Percentiles rank a stretch among this genome's conserved stretches.
These are phyloP conservation scores for Sminthurides bifidus DNA, from an alignment of 1,140 invertebrate genomes.

Conservation along the genomic window DNA sequence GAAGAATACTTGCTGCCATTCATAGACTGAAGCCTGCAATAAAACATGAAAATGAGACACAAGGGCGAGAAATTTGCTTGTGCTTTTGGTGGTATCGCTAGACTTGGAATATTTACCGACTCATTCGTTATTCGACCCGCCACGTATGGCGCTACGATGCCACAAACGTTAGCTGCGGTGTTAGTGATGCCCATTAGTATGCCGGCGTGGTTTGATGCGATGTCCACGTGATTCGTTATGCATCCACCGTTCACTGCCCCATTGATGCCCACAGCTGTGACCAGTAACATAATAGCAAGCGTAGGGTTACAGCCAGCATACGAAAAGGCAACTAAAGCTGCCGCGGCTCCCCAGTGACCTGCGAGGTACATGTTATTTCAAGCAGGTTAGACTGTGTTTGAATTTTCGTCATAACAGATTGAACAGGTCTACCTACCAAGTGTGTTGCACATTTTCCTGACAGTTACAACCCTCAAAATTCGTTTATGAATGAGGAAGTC, in stretches of 20 bases:
- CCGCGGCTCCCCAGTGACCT: conserved; percentile 56
- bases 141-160: conserved; percentile 5
- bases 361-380: not conserved
- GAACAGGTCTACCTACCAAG: conserved; percentile 35
- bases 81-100: too few species aligned
- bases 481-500: conserved; percentile 48
- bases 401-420: not conserved
- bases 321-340: conserved; percentile 59
- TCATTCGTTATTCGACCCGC: conserved; percentile 5
- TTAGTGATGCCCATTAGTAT: conserved; percentile 41
- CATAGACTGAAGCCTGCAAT: conserved; percentile 29
- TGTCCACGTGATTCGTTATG: conserved; percentile 39
- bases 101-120: conserved; percentile 1
- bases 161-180: conserved; percentile 36
- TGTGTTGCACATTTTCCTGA: conserved; percentile 56
- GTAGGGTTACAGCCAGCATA: conserved; percentile 61
- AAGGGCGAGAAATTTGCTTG: too few species aligned
- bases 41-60: not conserved
- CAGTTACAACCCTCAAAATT: conserved; percentile 51
- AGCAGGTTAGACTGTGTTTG: not conserved
- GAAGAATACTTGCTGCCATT: conserved; percentile 45
- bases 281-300: conserved; percentile 56
- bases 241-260: conserved; percentile 44
- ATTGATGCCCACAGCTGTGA: conserved; percentile 55
- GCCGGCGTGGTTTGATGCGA: conserved; percentile 63